Base-by-base conservation (phyloP, 2,113 vertebrate genomes). In the Fregetta grallaria region DNA sequence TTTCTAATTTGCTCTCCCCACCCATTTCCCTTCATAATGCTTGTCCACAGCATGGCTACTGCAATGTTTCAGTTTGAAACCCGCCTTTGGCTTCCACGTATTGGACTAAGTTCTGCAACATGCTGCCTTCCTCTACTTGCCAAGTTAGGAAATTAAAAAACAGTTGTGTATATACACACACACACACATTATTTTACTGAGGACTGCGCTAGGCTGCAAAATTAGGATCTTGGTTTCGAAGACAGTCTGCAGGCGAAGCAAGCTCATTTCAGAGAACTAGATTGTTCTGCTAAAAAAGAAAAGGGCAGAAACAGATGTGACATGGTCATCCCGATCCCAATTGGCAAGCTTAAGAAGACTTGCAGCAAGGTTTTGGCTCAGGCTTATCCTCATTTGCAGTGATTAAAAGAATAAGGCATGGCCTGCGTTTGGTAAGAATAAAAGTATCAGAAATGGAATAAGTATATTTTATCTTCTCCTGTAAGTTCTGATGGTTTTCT, bases 331-430 rank as follows among this genome's bases (percentile, higher is more conserved):
- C n/a, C 6, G 5, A 61, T 50, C 52, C 50, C 2, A 0, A 10
- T 1, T 61, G 59, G 38, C 87, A 96, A 91, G 44, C 19, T 79
- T n/a, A 75, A 53, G 40, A 94, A 81, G 32, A 87, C 67, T 76
- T 82, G 76, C 76, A 85, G 49, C 50, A 53, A 73, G 15, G 32
- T 85, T 94, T 86, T 96, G 71, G 80, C 47, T 88, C 71, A 83
- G 53, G 56, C 47, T 92, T 14, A 20, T 66, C 66, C 72, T 91
- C 67, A 40, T 90, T 85, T 71, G 21, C 62, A 70, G 26, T n/a
- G 34, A 77, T 90, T 95, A 34, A 82, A 92, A 82, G 70, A 92
- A n/a, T 58, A 58, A 85, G 89, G n/a, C 36, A 23, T 23, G 66
- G 71, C 20, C 55, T 92, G 73, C 59, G 79, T 89, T 88, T 82